Evolutionary conservation across 2,113 vertebrate genomes (phyloP).

Genomic region (Gallinago media): DNA sequence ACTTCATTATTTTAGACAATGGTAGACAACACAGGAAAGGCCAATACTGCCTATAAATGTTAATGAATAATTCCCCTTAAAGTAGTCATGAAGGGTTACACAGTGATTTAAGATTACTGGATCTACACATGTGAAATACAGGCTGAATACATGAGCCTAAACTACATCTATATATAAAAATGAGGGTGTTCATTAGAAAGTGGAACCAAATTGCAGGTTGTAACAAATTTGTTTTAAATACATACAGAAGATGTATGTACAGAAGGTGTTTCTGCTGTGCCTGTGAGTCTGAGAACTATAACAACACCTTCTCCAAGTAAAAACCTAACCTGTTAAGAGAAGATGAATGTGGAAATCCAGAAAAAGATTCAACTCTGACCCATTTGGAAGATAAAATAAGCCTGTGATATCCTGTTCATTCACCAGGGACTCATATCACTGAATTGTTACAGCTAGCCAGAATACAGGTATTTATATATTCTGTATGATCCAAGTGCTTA

Average conservation of each 20-base stretch:
- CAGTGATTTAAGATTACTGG: not conserved
- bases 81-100: not conserved
- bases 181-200: not conserved
- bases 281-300: not conserved
- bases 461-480: constrained; percentile 53
- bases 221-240: not conserved
- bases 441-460: constrained; percentile 22
- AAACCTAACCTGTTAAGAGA: not conserved
- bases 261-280: not conserved
- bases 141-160: not conserved
- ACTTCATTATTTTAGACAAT: not conserved
- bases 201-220: not conserved
- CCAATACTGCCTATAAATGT: not conserved
- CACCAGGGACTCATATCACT: constrained; percentile 30
- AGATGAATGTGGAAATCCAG: not conserved
- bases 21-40: not conserved
- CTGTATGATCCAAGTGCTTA: constrained; percentile 45
- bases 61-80: not conserved
- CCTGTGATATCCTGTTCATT: constrained; percentile 1
- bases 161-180: not conserved
- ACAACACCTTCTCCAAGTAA: not conserved
- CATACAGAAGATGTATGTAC: not conserved
- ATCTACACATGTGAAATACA: not conserved
- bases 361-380: constrained; percentile 37
- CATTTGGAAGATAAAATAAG: constrained; percentile 42